A percentile compares a stretch with the other conserved stretches of the same genome.
Evolutionary conservation across 1,140 invertebrate species (phyloP).

Genomic region (Drosophila pandora): DNA sequence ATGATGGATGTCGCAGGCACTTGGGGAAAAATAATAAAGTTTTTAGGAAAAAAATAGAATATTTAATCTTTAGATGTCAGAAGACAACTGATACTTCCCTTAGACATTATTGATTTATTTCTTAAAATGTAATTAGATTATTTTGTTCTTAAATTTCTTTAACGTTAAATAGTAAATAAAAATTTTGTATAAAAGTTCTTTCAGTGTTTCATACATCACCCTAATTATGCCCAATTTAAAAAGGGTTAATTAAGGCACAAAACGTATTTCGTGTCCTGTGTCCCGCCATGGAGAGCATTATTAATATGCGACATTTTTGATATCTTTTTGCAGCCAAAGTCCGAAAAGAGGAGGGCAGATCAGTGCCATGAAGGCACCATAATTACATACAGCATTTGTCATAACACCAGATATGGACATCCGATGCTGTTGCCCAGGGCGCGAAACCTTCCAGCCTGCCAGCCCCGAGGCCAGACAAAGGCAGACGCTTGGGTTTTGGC

Average conservation of each 20-base stretch:
- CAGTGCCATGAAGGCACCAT: constrained; percentile 36
- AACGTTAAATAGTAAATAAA: no score
- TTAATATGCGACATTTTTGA: constrained; percentile 83
- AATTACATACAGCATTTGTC: constrained; percentile 83
- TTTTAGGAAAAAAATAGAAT: neutral
- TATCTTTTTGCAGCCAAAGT: constrained; percentile 63
- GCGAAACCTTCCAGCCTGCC: constrained; percentile 46
- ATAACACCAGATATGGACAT: constrained; percentile 83
- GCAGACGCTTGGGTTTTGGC: constrained; percentile 14
- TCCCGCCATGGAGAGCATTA: constrained; percentile 60
- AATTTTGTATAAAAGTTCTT: neutral
- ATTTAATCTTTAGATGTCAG: neutral
- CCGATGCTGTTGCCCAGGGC: constrained; percentile 51
- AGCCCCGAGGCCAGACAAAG: constrained; percentile 27
- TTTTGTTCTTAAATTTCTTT: neutral
- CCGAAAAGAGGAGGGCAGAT: constrained; percentile 8
- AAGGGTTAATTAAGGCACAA: constrained; percentile 83
- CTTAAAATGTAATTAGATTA: no score
- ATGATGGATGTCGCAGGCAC: constrained; percentile 54
- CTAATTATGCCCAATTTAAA: constrained; percentile 83
- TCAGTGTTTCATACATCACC: constrained; percentile 46
- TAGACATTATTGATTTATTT: no score
- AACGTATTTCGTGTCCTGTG: constrained; percentile 56
- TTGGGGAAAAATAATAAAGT: constrained; percentile 11
- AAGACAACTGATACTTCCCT: no score